Evolutionary conservation across 2,888 invertebrate genomes (phyloP).

Genomic region (Beris morrisii): DNA sequence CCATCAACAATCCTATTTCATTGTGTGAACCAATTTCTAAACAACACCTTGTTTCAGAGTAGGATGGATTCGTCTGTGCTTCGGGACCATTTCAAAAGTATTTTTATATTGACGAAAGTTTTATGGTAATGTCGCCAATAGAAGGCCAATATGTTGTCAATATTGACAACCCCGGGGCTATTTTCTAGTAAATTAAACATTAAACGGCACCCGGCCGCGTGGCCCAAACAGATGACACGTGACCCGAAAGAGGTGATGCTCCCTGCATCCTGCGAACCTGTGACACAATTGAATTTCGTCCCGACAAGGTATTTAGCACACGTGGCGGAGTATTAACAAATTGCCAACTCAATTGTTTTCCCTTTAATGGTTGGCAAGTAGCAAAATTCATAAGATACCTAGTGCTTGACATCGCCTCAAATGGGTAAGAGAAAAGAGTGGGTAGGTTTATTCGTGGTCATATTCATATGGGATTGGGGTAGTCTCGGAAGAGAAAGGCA

Average conservation of each 20-base stretch:
- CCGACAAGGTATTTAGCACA: constrained; percentile 37
- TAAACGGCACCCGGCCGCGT: constrained; percentile 41
- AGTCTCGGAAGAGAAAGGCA: too few species aligned
- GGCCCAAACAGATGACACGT: constrained; percentile 36
- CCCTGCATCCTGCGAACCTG: constrained; percentile 3
- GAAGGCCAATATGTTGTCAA: constrained; percentile 32
- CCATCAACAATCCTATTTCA: too few species aligned
- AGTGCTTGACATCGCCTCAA: not conserved
- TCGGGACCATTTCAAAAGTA: too few species aligned
- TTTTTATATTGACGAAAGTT: constrained; percentile 1
- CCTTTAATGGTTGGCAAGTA: constrained; percentile 25
- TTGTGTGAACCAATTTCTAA: too few species aligned
- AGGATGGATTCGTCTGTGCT: too few species aligned
- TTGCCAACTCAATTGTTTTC: constrained; percentile 40
- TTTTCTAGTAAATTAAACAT: constrained; percentile 48
- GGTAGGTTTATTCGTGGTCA: too few species aligned
- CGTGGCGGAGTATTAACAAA: constrained; percentile 41
- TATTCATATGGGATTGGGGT: too few species aligned
- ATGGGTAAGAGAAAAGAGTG: not conserved
- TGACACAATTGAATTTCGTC: constrained; percentile 15
- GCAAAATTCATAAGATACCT: too few species aligned
- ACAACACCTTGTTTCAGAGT: too few species aligned
- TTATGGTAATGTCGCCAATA: constrained; percentile 30
- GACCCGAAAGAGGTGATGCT: constrained; percentile 31
- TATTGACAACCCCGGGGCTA: constrained; percentile 48